Evolutionary conservation across 2,113 vertebrate species (phyloP), one percentile per base, ranked within the genome.

Genomic region (Austrofundulus limnaeus): DNA sequence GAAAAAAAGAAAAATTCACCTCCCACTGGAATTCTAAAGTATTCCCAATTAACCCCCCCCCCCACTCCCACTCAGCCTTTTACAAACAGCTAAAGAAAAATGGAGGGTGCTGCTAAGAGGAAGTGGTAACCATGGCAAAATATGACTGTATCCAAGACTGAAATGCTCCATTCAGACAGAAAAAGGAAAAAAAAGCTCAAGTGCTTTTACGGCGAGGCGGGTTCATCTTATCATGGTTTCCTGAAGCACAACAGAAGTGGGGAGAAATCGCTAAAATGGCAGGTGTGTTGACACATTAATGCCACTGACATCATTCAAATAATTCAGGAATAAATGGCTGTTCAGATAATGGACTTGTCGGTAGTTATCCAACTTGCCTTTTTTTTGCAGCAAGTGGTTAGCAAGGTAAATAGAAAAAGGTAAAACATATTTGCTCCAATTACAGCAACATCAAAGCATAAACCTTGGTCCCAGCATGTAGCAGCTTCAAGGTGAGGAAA

Each of bases 51-150:
- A 78, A 64, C 70, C 28, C 24, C 56, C 20, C 13, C 21, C 66
- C 56, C 20, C 13, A 23, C 56, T 38, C 76, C 65, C 49, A 74
- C 78, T 70, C 78, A 41, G n/a, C 47, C 59, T 66, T 70, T 78
- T 37, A 63, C 15, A 50, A 72, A 51, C 31, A 39, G 60, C 77
- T 69, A 52, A 65, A 78, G 65, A 64, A 87, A n/a, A 11, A 57
- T 54, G 34, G 51, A 78, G 50, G 61, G 61, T 51, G 46, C 50
- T 71, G 72, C 57, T 25, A 17, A 75, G 48, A 72, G 66, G 39
- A 72, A 46, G 5, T 12, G 2, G 78, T 84, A 75, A 75, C 67
- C 77, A 85, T 80, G 70, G 78, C 38, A 28, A 81, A 67, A 69
- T 56, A 61, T 61, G 57, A 64, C 49, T 23, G 46, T 8, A 17